phyloP scores from a whole-genome alignment of 2,113 vertebrate genomes.

The Rhipidura dahli region DNA sequence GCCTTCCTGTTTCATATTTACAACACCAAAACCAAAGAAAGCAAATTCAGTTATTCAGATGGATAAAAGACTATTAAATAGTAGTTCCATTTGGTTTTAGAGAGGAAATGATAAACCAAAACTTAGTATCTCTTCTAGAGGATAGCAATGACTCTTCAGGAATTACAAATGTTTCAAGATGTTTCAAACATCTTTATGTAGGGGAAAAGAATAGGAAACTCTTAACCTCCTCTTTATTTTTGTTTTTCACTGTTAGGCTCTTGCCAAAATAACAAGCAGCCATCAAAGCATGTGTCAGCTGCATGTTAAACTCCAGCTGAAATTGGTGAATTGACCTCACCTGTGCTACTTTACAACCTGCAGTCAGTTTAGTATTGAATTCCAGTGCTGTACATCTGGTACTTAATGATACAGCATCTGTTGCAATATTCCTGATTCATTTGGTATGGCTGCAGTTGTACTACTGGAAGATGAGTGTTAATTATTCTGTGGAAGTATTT shows the following conservation, averaged over 20 bases:
- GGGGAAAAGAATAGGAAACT: neutral
- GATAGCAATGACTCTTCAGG: neutral
- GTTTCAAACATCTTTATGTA: neutral
- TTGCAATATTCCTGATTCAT: neutral
- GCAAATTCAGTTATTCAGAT: neutral
- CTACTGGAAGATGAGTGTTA: neutral
- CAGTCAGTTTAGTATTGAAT: neutral
- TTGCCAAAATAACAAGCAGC: neutral
- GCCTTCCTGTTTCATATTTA: neutral
- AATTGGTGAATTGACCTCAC: neutral
- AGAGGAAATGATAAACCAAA: neutral
- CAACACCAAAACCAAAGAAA: neutral
- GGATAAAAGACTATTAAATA: neutral
- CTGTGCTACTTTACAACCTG: neutral
- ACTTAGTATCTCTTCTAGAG: neutral
- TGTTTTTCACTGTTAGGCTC: neutral
- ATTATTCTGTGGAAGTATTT: neutral
- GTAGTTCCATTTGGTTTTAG: neutral
- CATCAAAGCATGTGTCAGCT: neutral
- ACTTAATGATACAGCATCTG: constrained; percentile 34
- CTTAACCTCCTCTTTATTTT: neutral
- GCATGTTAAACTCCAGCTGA: neutral
- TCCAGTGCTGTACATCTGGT: neutral
- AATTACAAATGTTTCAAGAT: neutral
- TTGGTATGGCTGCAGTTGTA: neutral